These are phyloP conservation scores for Apteryx owenii DNA, from an alignment of 2,113 vertebrate species.

Conservation along the genomic window DNA sequence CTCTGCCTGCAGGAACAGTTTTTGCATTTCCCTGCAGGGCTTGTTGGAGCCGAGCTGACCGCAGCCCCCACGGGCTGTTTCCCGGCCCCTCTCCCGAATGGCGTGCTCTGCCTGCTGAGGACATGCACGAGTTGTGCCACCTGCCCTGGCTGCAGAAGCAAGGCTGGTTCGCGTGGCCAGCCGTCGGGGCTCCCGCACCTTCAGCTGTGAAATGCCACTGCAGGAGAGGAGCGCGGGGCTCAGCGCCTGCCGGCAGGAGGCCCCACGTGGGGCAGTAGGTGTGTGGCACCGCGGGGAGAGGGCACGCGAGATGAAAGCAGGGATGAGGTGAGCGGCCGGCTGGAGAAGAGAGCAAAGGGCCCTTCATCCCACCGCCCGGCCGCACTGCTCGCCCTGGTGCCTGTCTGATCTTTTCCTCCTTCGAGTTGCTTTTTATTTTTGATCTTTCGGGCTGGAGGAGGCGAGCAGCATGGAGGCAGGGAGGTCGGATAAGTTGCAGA, in stretches of 20 bases:
- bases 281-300: too few species aligned
- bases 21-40: accelerated
- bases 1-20: not conserved
- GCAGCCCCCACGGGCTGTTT: not conserved
- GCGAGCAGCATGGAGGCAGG: not conserved
- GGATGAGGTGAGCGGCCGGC: conserved; percentile 50
- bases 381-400: not conserved
- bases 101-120: accelerated
- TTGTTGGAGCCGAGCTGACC: not conserved
- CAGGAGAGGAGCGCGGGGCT: not conserved
- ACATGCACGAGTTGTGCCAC: not conserved
- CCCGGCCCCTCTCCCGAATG: not conserved
- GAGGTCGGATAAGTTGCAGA: not conserved
- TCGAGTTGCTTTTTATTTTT: not conserved
- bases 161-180: too few species aligned
- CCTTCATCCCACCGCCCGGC: conserved; percentile 52
- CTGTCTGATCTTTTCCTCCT: conserved; percentile 55
- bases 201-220: not conserved
- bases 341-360: not conserved
- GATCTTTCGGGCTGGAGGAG: not conserved
- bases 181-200: not conserved
- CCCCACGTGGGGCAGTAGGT: not conserved
- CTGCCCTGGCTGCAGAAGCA: not conserved
- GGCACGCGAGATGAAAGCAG: conserved; percentile 19
- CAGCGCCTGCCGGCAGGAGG: not conserved